phyloP scores from a whole-genome alignment of 1,140 invertebrate species.

The Drosophila simulans region DNA sequence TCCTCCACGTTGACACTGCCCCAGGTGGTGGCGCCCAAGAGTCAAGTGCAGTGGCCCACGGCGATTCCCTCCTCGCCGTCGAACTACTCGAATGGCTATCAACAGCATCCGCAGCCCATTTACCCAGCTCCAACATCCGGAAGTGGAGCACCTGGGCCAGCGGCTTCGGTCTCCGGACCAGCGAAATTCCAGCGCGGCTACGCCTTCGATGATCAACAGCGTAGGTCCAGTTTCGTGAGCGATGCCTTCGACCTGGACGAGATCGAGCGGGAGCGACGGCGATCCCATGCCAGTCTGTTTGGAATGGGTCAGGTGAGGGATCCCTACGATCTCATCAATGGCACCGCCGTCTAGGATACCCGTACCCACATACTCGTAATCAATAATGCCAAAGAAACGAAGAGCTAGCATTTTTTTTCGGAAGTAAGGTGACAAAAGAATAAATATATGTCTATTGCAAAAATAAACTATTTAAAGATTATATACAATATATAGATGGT shows the following conservation, averaged over 20 bases:
- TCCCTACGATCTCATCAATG: slow-evolving; percentile 76
- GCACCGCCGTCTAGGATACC: slow-evolving; percentile 64
- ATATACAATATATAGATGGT: slow-evolving; percentile 5
- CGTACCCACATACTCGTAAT: neutral
- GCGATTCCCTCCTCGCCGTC: slow-evolving; percentile 81
- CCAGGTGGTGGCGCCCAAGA: slow-evolving; percentile 5
- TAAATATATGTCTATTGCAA: slow-evolving; percentile 10
- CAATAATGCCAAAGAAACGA: neutral
- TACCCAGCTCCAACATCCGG: slow-evolving; percentile 10
- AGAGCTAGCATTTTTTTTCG: slow-evolving; percentile 4
- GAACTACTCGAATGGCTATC: slow-evolving; percentile 53
- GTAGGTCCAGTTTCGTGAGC: slow-evolving; percentile 55
- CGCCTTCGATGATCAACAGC: slow-evolving; percentile 76
- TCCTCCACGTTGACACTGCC: slow-evolving; percentile 66
- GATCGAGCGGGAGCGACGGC: slow-evolving; percentile 76
- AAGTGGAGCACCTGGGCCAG: slow-evolving; percentile 4
- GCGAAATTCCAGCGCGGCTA: slow-evolving; percentile 74
- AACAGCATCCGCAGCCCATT: slow-evolving; percentile 43
- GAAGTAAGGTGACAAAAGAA: slow-evolving; percentile 9
- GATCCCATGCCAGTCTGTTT: slow-evolving; percentile 83
- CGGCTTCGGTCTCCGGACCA: slow-evolving; percentile 14
- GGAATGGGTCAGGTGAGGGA: slow-evolving; percentile 38
- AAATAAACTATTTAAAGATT: neutral
- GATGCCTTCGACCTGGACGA: slow-evolving; percentile 81
- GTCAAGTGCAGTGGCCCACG: slow-evolving; percentile 74